Evolutionary conservation across 2,113 vertebrate species (phyloP), one percentile per base, ranked within the genome.

Genomic region (Cricetomys ansorgei): DNA sequence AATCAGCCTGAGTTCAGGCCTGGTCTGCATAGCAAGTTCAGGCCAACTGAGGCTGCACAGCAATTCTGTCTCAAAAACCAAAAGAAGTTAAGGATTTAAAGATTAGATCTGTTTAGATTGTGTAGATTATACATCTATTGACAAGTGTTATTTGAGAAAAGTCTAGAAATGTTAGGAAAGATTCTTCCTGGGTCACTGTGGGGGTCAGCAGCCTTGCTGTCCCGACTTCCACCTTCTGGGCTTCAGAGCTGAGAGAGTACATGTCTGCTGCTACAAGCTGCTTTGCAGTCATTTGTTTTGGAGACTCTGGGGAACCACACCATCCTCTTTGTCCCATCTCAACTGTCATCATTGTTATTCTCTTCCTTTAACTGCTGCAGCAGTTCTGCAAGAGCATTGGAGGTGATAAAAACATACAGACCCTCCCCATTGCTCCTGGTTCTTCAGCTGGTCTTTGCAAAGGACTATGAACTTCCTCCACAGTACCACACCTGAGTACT

Each of bases 391-490:
- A 92, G 59, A 92, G 10, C 27, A 92, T 83, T n/a, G n/a, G 40
- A 45, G 40, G 88, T 70, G 31, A 91, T n/a, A 93, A 55, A 40
- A 93, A 95, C 13, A 84, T 65, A n/a, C 13, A 94, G 55, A 91
- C 65, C 40, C 19, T 37, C 31, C 73, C 55, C 83, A 73, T 23
- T 57, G n/a, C 45, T 91, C 43, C 76, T 93, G 70, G 45, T 89
- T 89, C 57, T 87, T 37, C 37, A 91, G 75, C 31, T 79, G 17
- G 91, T 96, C 95, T 97, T 77, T 97, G 57, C 73, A 88, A 96
- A 91, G 79, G 21, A 87, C 69, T 94, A 91, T 73, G 59, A 86
- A 72, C 85, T 79, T 94, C 40, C 40, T 83, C 17, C 91, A 40
- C 64, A 75, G 88, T 67, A 77, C 5, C 69, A 55, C 57, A 87